phyloP scores from a whole-genome alignment of 92 coral and sea anemone species.

The Metridium senile region DNA sequence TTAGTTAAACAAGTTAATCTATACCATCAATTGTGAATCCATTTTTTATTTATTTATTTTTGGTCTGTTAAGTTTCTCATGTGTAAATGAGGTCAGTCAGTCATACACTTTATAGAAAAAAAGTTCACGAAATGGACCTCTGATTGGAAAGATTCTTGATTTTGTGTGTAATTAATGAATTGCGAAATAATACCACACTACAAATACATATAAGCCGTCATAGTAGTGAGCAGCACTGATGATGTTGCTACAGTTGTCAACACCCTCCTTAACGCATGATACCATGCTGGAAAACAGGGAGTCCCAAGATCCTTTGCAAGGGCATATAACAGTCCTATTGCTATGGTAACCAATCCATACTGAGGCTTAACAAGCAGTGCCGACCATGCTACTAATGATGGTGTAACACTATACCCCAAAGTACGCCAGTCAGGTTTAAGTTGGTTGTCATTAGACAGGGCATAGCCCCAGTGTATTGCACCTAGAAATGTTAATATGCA shows the following conservation, averaged over 20 bases:
- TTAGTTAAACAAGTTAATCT: no score
- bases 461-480: constrained; percentile 84
- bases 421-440: constrained; percentile 70
- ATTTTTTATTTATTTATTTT: no score
- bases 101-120: no score
- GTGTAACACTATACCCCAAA: constrained; percentile 78
- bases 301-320: constrained; percentile 63
- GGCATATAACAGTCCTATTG: constrained; percentile 60
- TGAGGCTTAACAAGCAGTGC: constrained; percentile 64
- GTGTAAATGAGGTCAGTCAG: no score
- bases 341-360: constrained; percentile 65
- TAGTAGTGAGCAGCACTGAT: constrained; percentile 60
- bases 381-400: constrained; percentile 72
- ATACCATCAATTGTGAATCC: no score
- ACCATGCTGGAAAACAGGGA: constrained; percentile 68
- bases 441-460: constrained; percentile 49
- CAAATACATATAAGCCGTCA: constrained; percentile 44
- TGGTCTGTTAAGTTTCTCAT: no score
- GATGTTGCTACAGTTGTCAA: constrained; percentile 61
- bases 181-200: no score
- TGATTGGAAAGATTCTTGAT: no score
- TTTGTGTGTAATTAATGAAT: no score
- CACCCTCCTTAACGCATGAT: constrained; percentile 68
- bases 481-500: constrained; percentile 76
- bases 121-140: no score